These are phyloP conservation scores for Cynaeus angustus DNA, from an alignment of 2,888 invertebrate genomes.

Conservation along the genomic window DNA sequence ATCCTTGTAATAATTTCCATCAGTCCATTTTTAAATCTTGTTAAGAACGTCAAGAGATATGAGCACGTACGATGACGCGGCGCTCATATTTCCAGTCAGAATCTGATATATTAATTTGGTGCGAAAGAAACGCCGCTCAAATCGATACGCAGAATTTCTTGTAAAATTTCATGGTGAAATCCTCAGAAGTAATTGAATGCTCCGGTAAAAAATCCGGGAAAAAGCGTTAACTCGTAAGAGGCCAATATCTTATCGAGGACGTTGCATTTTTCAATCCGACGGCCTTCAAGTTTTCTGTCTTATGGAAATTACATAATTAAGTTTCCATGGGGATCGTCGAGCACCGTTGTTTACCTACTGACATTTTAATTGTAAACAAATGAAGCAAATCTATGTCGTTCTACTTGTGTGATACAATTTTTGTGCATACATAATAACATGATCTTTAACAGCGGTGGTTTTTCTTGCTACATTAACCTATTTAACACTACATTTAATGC, in stretches of 20 bases:
- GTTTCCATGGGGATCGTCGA: conserved; percentile 17
- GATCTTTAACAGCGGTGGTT: conserved; percentile 14
- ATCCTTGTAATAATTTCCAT: not conserved
- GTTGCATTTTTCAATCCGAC: conserved; percentile 20
- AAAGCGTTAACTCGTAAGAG: not conserved
- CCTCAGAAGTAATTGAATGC: conserved; percentile 28
- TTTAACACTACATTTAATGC: conserved; percentile 30
- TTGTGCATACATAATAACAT: conserved; percentile 24
- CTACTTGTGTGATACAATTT: conserved; percentile 40
- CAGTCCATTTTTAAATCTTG: not conserved
- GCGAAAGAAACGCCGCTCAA: conserved; percentile 33
- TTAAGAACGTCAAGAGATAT: conserved; percentile 13
- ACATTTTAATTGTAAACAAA: conserved; percentile 50
- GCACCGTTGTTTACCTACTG: conserved; percentile 43
- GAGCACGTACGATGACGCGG: conserved; percentile 17
- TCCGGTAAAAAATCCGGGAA: conserved; percentile 21
- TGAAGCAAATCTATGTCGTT: conserved; percentile 45
- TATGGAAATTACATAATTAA: conserved; percentile 44
- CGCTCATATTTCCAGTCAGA: conserved; percentile 5
- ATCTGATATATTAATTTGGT: conserved; percentile 36
- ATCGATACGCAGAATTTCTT: conserved; percentile 39
- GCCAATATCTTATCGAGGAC: conserved; percentile 14
- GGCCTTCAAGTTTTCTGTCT: conserved; percentile 9
- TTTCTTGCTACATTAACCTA: conserved; percentile 25
- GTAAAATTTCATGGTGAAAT: conserved; percentile 36